Evolutionary conservation across 2,888 invertebrate species (phyloP).

Genomic region (Eudemis profundana): DNA sequence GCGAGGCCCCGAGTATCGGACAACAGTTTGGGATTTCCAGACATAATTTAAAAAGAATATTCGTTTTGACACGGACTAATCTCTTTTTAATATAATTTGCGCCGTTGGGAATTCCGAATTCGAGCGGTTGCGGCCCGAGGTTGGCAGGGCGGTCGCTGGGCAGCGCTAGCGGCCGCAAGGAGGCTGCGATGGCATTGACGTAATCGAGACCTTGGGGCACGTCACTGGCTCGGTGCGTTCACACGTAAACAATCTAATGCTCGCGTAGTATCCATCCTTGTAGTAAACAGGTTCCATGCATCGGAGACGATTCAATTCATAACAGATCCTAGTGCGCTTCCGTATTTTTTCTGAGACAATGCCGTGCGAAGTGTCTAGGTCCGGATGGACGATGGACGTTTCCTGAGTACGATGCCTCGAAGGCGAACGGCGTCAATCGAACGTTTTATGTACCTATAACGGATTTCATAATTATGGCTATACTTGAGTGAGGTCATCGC

Average conservation of each 20-base stretch:
- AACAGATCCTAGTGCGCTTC: constrained; percentile 70
- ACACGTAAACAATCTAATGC: constrained; percentile 68
- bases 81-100: constrained; percentile 61
- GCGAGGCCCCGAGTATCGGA: constrained; percentile 48
- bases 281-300: constrained; percentile 62
- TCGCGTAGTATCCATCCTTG: constrained; percentile 39
- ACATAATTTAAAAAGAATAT: constrained; percentile 35
- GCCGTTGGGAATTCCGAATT: constrained; percentile 58
- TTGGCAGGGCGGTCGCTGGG: constrained; percentile 39
- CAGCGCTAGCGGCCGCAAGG: constrained; percentile 20
- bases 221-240: constrained; percentile 62
- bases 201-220: constrained; percentile 66
- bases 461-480: constrained; percentile 26
- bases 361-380: constrained; percentile 37
- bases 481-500: constrained; percentile 45
- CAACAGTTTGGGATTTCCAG: constrained; percentile 48
- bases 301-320: constrained; percentile 57
- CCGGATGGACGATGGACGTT: constrained; percentile 54
- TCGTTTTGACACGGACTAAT: constrained; percentile 51
- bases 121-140: constrained; percentile 30
- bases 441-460: constrained; percentile 24
- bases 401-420: constrained; percentile 54
- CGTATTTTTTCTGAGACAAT: constrained; percentile 57
- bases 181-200: constrained; percentile 53
- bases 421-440: constrained; percentile 37